Conservation (phyloP, 2,797 vertebrate genomes). For the Myotis planiceps region DNA sequence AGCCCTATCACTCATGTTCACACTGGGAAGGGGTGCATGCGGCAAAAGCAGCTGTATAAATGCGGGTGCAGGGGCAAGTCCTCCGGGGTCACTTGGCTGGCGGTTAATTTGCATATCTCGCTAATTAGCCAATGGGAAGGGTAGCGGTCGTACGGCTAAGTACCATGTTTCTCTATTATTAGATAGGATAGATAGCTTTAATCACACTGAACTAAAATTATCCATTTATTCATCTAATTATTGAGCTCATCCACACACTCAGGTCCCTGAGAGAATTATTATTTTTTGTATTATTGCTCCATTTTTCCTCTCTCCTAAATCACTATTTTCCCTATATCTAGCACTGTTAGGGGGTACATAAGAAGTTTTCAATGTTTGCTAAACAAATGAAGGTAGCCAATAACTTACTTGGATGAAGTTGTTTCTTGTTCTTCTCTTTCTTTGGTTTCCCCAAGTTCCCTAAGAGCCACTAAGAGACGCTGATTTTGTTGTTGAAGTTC, state of each 20-base stretch:
- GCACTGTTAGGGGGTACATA: not conserved
- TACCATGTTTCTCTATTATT: too few relatives aligned
- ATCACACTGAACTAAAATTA: not conserved
- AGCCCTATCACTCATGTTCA: too few relatives aligned
- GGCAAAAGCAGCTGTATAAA: too few relatives aligned
- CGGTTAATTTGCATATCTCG: too few relatives aligned
- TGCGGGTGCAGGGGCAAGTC: too few relatives aligned
- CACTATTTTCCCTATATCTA: not conserved
- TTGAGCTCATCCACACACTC: not conserved
- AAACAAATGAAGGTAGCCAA: not conserved
- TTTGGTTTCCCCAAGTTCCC: conserved; percentile 94
- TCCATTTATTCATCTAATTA: not conserved
- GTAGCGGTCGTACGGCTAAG: too few relatives aligned
- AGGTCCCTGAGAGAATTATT: not conserved
- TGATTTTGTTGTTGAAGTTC: conserved; percentile 99
- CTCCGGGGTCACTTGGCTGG: too few relatives aligned
- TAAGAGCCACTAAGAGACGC: conserved; percentile 93
- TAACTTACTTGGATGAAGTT: conserved; percentile 89
- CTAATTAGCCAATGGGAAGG: too few relatives aligned
- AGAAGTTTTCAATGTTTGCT: not conserved
- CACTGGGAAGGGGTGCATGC: too few relatives aligned
- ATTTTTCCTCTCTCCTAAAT: not conserved
- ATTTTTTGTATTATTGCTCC: not conserved
- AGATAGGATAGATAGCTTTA: not conserved
- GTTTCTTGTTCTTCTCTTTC: conserved; percentile 94